Conservation (phyloP, 2,797 vertebrate genomes). For the Pelochelys cantorii region DNA sequence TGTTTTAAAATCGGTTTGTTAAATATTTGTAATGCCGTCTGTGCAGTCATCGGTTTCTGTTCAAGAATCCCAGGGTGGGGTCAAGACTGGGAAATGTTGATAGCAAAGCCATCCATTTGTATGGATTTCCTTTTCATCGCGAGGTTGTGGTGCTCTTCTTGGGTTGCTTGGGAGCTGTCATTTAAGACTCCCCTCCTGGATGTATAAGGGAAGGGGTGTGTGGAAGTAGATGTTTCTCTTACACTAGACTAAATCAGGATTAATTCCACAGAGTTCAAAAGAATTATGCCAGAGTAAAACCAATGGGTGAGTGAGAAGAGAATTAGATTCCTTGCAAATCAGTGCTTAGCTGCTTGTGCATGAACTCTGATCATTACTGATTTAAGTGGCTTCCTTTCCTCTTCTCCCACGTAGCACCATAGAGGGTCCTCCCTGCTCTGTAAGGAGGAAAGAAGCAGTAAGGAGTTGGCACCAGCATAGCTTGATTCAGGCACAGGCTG, state of each 20-base stretch:
- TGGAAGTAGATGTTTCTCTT: neutral
- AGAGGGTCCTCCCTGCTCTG: neutral
- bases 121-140: neutral
- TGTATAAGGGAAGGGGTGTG: neutral
- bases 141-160: accelerated
- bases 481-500: neutral
- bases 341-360: neutral
- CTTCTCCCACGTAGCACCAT: neutral
- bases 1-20: neutral
- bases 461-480: neutral
- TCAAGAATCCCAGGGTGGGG: neutral
- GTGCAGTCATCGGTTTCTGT: neutral
- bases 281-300: neutral
- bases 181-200: neutral
- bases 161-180: neutral
- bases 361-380: neutral
- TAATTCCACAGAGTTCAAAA: neutral
- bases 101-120: neutral
- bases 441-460: neutral
- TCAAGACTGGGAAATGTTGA: neutral
- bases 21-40: neutral
- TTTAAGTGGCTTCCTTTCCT: neutral
- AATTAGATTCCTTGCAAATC: neutral
- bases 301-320: neutral
- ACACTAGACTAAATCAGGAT: neutral